phyloP scores from a whole-genome alignment of 2,113 vertebrate species.

The Chroicocephalus ridibundus region DNA sequence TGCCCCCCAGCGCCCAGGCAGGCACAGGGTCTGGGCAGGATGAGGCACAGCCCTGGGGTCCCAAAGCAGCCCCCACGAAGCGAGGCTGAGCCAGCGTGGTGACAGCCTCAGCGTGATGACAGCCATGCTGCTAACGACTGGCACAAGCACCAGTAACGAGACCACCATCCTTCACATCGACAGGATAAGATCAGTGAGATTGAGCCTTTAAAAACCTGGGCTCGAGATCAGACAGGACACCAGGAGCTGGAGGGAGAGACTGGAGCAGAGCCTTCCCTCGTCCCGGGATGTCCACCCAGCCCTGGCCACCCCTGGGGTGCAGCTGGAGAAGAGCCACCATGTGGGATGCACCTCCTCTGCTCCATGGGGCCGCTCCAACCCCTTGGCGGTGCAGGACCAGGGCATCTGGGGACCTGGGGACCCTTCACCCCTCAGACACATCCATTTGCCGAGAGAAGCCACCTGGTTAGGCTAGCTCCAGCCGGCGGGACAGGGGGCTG shows the following conservation, averaged over 20 bases:
- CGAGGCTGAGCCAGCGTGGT: rapidly evolving
- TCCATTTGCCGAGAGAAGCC: neutral
- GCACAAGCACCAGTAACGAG: neutral
- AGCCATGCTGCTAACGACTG: rapidly evolving
- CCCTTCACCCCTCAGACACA: neutral
- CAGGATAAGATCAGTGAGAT: neutral
- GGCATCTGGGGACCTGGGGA: neutral
- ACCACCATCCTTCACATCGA: neutral
- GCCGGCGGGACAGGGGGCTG: rapidly evolving
- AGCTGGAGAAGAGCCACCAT: neutral
- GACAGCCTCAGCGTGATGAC: neutral
- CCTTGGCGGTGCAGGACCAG: neutral
- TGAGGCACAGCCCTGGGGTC: neutral
- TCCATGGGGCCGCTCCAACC: neutral
- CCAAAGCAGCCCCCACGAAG: neutral
- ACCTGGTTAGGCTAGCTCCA: neutral
- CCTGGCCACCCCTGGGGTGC: neutral
- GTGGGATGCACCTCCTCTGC: neutral
- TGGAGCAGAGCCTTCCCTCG: neutral
- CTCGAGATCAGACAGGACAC: neutral
- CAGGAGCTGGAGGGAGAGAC: neutral
- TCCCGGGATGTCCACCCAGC: rapidly evolving
- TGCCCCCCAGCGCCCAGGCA: neutral
- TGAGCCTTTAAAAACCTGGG: neutral
- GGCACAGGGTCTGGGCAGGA: neutral